phyloP scores from a whole-genome alignment of 2,888 invertebrate genomes.

The Nyleta sp. region DNA sequence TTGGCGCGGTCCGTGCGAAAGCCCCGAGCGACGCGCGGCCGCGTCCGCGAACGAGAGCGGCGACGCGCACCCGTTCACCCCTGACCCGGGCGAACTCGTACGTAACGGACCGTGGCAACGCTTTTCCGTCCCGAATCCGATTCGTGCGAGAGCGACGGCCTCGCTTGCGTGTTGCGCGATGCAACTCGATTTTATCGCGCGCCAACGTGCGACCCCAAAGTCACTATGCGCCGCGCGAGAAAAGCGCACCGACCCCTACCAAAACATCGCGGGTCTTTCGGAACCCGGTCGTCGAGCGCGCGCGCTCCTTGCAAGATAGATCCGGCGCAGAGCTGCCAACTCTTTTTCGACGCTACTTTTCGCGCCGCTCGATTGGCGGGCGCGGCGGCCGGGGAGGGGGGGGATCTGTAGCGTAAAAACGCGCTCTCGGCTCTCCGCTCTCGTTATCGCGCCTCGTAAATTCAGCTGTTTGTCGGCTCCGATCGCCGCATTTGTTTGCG shows the following conservation, averaged over 20 bases:
- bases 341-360: too few species aligned
- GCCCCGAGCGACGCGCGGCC: slow-evolving; percentile 21
- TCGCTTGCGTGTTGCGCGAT: slow-evolving; percentile 57
- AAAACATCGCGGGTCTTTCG: slow-evolving; percentile 18
- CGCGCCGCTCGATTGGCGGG: too few species aligned
- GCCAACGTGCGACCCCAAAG: slow-evolving; percentile 56
- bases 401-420: too few species aligned
- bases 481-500: too few species aligned
- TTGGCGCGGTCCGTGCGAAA: slow-evolving; percentile 41
- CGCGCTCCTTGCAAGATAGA: too few species aligned
- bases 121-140: slow-evolving; percentile 34
- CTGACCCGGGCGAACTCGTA: slow-evolving; percentile 10
- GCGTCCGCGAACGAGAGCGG: slow-evolving; percentile 9
- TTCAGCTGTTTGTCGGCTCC: too few species aligned
- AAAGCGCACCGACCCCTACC: slow-evolving; percentile 4
- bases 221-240: slow-evolving; percentile 26
- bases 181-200: slow-evolving; percentile 52
- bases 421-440: too few species aligned
- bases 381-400: too few species aligned
- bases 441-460: too few species aligned
- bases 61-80: slow-evolving; percentile 19
- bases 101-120: slow-evolving; percentile 30
- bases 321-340: too few species aligned
- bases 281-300: too few species aligned
- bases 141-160: slow-evolving; percentile 36